Percentiles rank a stretch among this genome's conserved stretches.
Evolutionary conservation across 2,888 invertebrate species (phyloP).

Genomic region (Callosobruchus maculatus): DNA sequence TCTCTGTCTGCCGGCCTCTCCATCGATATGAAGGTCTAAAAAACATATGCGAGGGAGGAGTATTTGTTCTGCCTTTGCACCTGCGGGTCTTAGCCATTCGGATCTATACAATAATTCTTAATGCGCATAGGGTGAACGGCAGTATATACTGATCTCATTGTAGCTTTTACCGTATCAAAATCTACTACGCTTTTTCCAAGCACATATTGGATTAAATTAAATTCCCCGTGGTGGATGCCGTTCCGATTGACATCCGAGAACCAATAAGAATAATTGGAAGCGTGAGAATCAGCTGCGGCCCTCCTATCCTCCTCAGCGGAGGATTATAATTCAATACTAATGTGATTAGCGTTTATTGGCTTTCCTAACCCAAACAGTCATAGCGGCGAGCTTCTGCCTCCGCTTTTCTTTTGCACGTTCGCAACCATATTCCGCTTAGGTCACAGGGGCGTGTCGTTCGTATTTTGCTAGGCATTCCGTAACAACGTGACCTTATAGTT

Average conservation of each 20-base stretch:
- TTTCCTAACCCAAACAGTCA: conserved; percentile 46
- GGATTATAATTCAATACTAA: conserved; percentile 51
- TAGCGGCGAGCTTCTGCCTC: neutral
- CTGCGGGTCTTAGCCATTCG: too few relatives aligned
- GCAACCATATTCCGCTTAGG: neutral
- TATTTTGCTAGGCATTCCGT: neutral
- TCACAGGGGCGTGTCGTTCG: neutral
- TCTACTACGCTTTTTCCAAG: neutral
- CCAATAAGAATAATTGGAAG: conserved; percentile 30
- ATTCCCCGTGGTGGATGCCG: conserved; percentile 6
- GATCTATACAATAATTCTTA: too few relatives aligned
- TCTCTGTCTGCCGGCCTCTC: too few relatives aligned
- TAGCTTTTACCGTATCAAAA: neutral
- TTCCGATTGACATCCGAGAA: conserved; percentile 20
- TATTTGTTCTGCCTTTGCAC: too few relatives aligned
- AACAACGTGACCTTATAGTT: too few relatives aligned
- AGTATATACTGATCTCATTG: neutral
- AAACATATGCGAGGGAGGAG: too few relatives aligned
- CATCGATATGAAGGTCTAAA: too few relatives aligned
- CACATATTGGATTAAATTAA: conserved; percentile 7
- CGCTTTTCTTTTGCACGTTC: neutral
- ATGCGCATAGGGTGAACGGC: too few relatives aligned
- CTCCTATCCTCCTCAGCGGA: conserved; percentile 16
- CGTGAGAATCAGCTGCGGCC: conserved; percentile 37
- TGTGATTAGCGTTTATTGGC: conserved; percentile 52